Evolutionary conservation across 2,113 vertebrate genomes (phyloP).

Genomic region (Anarrhichthys ocellatus): DNA sequence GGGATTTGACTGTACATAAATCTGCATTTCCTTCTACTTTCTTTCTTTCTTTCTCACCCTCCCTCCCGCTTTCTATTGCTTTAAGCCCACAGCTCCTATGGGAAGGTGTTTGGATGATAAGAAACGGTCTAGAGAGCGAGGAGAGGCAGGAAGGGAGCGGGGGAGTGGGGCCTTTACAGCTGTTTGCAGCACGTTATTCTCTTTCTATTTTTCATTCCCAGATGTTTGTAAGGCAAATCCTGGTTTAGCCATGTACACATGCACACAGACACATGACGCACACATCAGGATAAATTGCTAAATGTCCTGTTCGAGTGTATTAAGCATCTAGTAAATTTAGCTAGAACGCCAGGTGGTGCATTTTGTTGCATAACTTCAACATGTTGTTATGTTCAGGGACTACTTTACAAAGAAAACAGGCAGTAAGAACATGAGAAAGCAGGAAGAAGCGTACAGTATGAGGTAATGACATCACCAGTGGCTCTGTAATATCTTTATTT

Average conservation of each 20-base stretch:
- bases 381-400: neutral
- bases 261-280: constrained; percentile 1
- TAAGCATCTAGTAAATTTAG: neutral
- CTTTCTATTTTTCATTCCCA: constrained; percentile 67
- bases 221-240: constrained; percentile 64
- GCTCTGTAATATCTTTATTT: constrained; percentile 24
- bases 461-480: constrained; percentile 6
- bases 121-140: constrained; percentile 72
- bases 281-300: constrained; percentile 4
- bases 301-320: neutral
- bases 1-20: constrained; percentile 42
- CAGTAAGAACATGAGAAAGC: neutral
- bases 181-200: constrained; percentile 50
- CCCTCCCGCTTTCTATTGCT: constrained; percentile 22
- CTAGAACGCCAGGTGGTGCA: constrained; percentile 15
- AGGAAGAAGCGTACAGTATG: neutral
- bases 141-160: constrained; percentile 63
- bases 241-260: constrained; percentile 11
- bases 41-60: constrained; percentile 44
- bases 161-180: constrained; percentile 55
- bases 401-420: constrained; percentile 6
- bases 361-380: constrained; percentile 19
- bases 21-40: constrained; percentile 43
- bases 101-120: constrained; percentile 79
- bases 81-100: constrained; percentile 62